These are phyloP conservation scores for Tricholaema leucomelas DNA, from an alignment of 2,113 vertebrate genomes.

Conservation along the genomic window DNA sequence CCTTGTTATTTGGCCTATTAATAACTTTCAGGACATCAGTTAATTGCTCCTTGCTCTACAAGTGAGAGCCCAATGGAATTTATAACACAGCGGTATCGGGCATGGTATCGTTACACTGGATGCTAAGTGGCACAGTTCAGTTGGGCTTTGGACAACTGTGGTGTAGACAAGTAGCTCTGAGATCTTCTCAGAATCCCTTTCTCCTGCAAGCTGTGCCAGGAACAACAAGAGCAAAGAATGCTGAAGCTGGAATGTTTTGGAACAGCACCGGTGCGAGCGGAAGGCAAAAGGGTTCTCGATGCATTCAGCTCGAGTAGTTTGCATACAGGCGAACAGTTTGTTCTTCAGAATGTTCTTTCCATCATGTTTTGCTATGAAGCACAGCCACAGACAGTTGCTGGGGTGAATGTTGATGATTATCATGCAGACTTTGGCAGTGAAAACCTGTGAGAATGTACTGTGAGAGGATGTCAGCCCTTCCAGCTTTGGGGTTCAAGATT, in stretches of 20 bases:
- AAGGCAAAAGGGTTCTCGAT: not conserved
- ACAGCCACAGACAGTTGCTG: constrained; percentile 3
- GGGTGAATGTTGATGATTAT: constrained; percentile 13
- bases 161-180: too few relatives aligned
- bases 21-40: not conserved
- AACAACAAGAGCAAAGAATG: too few relatives aligned
- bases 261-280: not conserved
- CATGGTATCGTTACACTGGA: not conserved
- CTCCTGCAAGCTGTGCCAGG: too few relatives aligned
- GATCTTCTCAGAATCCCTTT: too few relatives aligned
- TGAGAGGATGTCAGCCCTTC: not conserved
- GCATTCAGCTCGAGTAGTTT: constrained; percentile 19
- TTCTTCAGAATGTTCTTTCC: constrained; percentile 42
- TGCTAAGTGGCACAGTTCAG: not conserved
- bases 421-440: constrained; percentile 18
- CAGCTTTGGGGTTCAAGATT: not conserved
- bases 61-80: not conserved
- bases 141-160: not conserved
- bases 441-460: not conserved
- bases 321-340: constrained; percentile 43
- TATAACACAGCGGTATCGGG: not conserved
- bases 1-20: not conserved
- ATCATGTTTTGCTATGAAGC: constrained; percentile 14
- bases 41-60: not conserved
- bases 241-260: too few relatives aligned